Evolutionary conservation across 2,113 vertebrate species (phyloP).

Genomic region (Lates calcarifer): DNA sequence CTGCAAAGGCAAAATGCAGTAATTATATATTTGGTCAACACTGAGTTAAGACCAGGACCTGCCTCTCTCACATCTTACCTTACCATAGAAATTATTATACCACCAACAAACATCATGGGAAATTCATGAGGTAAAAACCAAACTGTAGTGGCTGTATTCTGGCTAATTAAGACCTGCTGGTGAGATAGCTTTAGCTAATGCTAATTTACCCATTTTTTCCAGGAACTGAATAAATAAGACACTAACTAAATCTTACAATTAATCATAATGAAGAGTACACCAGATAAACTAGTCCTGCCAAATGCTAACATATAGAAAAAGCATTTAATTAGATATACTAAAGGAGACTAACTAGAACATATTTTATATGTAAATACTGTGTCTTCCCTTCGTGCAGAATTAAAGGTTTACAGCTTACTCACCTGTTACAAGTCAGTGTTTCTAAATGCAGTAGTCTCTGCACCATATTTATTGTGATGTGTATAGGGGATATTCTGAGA

Average conservation of each 20-base stretch:
- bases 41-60: too few relatives aligned
- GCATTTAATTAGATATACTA: background rate
- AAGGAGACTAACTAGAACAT: background rate
- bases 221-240: background rate
- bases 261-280: background rate
- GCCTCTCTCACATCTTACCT: background rate
- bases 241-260: background rate
- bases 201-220: background rate
- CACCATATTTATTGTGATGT: background rate
- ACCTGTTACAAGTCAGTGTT: background rate
- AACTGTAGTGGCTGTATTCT: background rate
- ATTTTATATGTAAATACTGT: background rate
- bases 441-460: background rate
- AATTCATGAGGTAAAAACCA: background rate
- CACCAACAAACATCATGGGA: background rate
- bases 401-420: background rate
- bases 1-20: background rate
- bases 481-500: background rate
- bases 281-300: background rate
- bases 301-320: background rate
- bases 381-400: background rate
- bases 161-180: background rate
- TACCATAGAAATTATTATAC: background rate
- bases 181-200: background rate
- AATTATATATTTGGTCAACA: too few relatives aligned